phyloP scores from a whole-genome alignment of 2,113 vertebrate genomes.

The Gallinago undulata region DNA sequence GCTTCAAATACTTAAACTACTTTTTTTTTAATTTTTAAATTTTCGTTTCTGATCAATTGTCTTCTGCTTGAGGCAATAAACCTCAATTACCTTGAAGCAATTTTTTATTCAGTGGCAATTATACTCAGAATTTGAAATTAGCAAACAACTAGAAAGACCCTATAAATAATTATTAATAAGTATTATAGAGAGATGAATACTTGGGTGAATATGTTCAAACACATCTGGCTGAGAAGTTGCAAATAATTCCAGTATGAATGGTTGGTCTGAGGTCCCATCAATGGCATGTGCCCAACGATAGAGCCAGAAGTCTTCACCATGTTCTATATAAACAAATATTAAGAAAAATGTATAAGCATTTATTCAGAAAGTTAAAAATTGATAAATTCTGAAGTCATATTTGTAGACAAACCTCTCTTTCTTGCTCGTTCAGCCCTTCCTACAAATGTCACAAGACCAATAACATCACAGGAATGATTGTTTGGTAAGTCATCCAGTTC shows the following conservation, averaged over 20 bases:
- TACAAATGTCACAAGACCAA: slow-evolving; percentile 89
- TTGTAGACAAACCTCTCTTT: slow-evolving; percentile 74
- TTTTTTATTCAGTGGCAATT: not conserved
- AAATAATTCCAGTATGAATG: slow-evolving; percentile 91
- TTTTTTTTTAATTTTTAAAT: not conserved
- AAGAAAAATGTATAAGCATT: slow-evolving; percentile 7
- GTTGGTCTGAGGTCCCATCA: slow-evolving; percentile 83
- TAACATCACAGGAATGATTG: slow-evolving; percentile 83
- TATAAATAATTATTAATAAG: not conserved
- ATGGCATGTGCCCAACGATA: slow-evolving; percentile 89
- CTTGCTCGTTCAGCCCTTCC: slow-evolving; percentile 85
- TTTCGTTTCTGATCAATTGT: not conserved
- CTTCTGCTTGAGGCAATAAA: not conserved
- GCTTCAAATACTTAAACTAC: not conserved
- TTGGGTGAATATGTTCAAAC: slow-evolving; percentile 87
- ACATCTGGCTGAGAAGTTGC: slow-evolving; percentile 90
- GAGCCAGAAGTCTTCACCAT: slow-evolving; percentile 86
- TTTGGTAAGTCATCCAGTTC: slow-evolving; percentile 78
- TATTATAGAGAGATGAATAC: slow-evolving; percentile 71
- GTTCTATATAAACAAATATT: slow-evolving; percentile 69
- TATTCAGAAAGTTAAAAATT: not conserved
- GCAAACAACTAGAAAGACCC: not conserved
- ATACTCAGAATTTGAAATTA: not conserved
- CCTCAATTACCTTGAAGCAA: too few species aligned
- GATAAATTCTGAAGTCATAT: not conserved